A percentile compares a stretch with the other conserved stretches of the same genome.
Conservation (phyloP, 2,888 invertebrate species). For the Leptodirus hochenwartii region DNA sequence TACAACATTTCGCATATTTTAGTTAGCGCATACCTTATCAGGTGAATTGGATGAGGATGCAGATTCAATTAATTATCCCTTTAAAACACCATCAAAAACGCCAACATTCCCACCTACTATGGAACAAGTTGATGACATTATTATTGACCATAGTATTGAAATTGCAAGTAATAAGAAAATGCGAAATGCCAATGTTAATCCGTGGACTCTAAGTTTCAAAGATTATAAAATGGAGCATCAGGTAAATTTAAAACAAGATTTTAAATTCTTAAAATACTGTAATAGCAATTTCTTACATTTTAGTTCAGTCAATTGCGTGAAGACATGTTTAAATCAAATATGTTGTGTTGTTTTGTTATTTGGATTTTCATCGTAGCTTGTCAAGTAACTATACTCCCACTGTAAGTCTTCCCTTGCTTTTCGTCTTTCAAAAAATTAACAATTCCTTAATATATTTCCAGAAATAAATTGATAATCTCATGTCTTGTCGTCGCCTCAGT, state of each 20-base stretch:
- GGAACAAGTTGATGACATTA: slow-evolving; percentile 50
- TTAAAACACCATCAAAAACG: slow-evolving; percentile 18
- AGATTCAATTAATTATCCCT: slow-evolving; percentile 20
- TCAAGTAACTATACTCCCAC: slow-evolving; percentile 54
- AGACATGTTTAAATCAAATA: slow-evolving; percentile 88
- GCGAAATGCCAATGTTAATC: slow-evolving; percentile 68
- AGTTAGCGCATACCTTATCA: slow-evolving; percentile 23
- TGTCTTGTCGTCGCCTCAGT: slow-evolving; percentile 48
- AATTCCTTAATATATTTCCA: too few relatives aligned
- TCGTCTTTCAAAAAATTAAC: too few relatives aligned
- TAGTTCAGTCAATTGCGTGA: slow-evolving; percentile 72
- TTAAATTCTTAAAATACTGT: slow-evolving; percentile 4
- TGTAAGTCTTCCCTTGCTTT: too few relatives aligned
- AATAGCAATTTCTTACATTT: slow-evolving; percentile 13
- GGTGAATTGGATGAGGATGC: slow-evolving; percentile 24
- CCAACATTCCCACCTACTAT: slow-evolving; percentile 19
- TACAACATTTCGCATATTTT: slow-evolving; percentile 11
- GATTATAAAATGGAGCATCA: slow-evolving; percentile 62
- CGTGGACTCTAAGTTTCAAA: slow-evolving; percentile 76
- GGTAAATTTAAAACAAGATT: too few relatives aligned
- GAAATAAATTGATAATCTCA: slow-evolving; percentile 23
- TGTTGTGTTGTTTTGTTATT: slow-evolving; percentile 79
- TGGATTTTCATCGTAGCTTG: slow-evolving; percentile 76
- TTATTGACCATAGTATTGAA: slow-evolving; percentile 72
- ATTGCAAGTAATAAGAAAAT: slow-evolving; percentile 80